phyloP scores from a whole-genome alignment of 2,797 vertebrate species.

The Notamacropus eugenii region DNA sequence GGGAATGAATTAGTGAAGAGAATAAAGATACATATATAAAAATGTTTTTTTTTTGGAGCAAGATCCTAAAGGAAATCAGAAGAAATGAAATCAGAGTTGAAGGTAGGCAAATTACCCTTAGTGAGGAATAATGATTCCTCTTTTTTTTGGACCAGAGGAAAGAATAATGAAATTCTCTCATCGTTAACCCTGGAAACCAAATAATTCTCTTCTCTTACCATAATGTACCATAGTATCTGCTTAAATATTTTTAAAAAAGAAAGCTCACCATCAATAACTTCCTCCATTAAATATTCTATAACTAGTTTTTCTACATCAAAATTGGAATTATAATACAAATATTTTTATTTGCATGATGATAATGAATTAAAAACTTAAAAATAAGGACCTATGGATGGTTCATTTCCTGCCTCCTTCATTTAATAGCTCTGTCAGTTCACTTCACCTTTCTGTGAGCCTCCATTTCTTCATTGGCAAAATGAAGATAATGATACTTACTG shows the following conservation, averaged over 20 bases:
- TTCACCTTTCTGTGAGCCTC: background rate
- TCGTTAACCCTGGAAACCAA: background rate
- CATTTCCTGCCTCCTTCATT: background rate
- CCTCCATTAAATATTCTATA: background rate
- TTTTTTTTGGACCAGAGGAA: too few species aligned
- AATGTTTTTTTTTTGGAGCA: too few species aligned
- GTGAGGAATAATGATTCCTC: too few species aligned
- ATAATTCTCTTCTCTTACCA: background rate
- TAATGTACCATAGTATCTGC: background rate
- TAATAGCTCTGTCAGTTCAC: background rate
- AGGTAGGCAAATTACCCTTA: too few species aligned
- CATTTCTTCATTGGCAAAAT: background rate
- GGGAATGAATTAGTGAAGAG: too few species aligned
- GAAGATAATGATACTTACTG: background rate
- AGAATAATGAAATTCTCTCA: background rate
- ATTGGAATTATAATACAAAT: background rate
- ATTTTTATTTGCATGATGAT: background rate
- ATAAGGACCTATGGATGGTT: background rate
- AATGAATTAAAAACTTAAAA: background rate
- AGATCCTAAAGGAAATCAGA: too few species aligned
- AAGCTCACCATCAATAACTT: background rate
- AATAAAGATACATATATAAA: too few species aligned
- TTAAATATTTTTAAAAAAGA: background rate
- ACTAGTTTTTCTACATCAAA: background rate
- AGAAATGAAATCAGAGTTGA: too few species aligned